Base-by-base conservation (phyloP, 2,888 invertebrate species). In the Branchipolynoe longqiensis region DNA sequence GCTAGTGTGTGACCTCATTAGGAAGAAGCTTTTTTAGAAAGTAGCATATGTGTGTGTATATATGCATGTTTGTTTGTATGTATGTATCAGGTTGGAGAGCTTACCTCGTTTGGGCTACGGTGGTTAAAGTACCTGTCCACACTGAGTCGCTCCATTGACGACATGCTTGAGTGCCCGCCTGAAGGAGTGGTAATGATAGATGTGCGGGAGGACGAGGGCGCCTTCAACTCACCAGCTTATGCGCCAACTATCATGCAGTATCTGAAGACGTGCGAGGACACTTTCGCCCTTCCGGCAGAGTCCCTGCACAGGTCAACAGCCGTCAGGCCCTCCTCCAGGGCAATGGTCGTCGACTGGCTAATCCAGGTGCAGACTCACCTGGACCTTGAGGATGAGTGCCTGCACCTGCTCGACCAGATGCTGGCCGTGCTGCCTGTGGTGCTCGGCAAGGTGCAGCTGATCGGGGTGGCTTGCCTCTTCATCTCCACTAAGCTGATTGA, bases 401-500 rank as follows among this genome's bases (percentile, higher is more conserved):
- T 91, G 25, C 91, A 91, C 84, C 85, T 92, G 36, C 89, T 91
- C 14, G 92, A 92, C 87, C 86, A 87, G 22, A 90, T 89, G 74
- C 87, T 91, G 59, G 82, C 85, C n/a, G 36, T 86, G 0, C 85
- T 87, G 12, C 54, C 41, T 6, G 86, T 91, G 33, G 85, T 84
- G n/a, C 86, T 90, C 64, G 56, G 81, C 31, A 85, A 87, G 6
- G 87, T 91, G 1, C 92, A 92, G 85, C 89, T 92, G 4, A 86
- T 92, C 0, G 91, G 91, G 1, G 89, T 92, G 84, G 90, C 91
- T 0, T 89, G 90, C 74, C 84, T 92, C 8, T 87, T 91, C 54
- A 88, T 92, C 31, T 90, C 91, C 18, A 89, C 91, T 38, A 92
- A 92, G 64, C 90, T 88, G 83, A 86, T 88, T 33, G 91, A 92